These are phyloP conservation scores for Arctia plantaginis DNA, from an alignment of 2,888 invertebrate species.

Conservation along the genomic window DNA sequence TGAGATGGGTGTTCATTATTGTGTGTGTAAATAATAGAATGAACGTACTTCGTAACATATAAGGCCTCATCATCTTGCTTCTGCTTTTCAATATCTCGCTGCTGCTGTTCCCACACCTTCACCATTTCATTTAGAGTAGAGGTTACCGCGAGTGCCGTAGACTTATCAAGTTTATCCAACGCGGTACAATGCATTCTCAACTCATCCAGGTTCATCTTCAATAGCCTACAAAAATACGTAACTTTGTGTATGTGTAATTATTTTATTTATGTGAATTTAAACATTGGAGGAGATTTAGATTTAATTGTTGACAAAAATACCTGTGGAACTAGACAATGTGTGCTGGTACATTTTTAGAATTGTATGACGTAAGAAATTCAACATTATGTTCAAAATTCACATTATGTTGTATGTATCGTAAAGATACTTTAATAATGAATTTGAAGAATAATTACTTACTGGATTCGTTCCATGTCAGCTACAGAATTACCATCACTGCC, in stretches of 20 bases:
- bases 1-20: too few species aligned
- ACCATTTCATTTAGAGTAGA: slow-evolving; percentile 88
- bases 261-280: too few species aligned
- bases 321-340: not conserved
- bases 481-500: slow-evolving; percentile 50
- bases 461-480: slow-evolving; percentile 79
- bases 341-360: not conserved
- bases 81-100: slow-evolving; percentile 88
- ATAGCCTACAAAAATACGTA: slow-evolving; percentile 74
- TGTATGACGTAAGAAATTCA: not conserved
- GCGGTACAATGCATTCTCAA: slow-evolving; percentile 88
- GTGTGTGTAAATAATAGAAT: not conserved
- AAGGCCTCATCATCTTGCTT: slow-evolving; percentile 92
- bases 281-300: too few species aligned
- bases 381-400: not conserved
- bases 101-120: slow-evolving; percentile 91
- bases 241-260: not conserved
- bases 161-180: slow-evolving; percentile 77
- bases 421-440: not conserved
- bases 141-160: slow-evolving; percentile 80
- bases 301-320: not conserved
- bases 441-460: slow-evolving; percentile 71
- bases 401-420: not conserved
- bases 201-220: slow-evolving; percentile 90
- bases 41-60: slow-evolving; percentile 89